These are phyloP conservation scores for Rhingia rostrata DNA, from an alignment of 2,888 invertebrate species.

Conservation along the genomic window DNA sequence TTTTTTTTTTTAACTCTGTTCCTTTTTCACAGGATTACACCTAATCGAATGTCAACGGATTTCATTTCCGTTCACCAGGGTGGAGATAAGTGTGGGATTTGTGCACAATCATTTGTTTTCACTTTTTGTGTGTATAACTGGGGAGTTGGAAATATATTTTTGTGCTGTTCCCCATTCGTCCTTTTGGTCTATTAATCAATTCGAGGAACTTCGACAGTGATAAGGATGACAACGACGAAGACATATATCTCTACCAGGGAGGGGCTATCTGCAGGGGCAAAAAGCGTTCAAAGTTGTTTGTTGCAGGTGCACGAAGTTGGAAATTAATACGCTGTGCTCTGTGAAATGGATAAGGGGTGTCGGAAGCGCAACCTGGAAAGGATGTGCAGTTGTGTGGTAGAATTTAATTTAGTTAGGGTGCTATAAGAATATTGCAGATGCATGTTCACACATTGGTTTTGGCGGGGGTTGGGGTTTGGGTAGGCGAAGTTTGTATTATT, in stretches of 20 bases:
- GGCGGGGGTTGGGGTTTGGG: neutral
- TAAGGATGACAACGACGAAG: constrained; percentile 72
- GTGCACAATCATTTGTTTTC: constrained; percentile 72
- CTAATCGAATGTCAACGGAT: constrained; percentile 73
- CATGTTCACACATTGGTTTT: constrained; percentile 50
- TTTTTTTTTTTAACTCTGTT: constrained; percentile 1
- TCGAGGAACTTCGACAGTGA: constrained; percentile 62
- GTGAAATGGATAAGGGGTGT: constrained; percentile 21
- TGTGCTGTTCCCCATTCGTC: constrained; percentile 31
- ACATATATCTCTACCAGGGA: constrained; percentile 53
- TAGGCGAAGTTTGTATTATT: constrained; percentile 31
- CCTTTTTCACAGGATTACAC: constrained; percentile 35
- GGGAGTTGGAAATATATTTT: constrained; percentile 27
- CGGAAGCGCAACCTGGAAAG: neutral
- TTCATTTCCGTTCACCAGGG: constrained; percentile 64
- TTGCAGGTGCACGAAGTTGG: constrained; percentile 44
- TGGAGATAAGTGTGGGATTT: constrained; percentile 68
- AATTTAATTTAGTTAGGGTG: constrained; percentile 63
- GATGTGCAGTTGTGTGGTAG: constrained; percentile 55
- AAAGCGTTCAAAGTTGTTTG: constrained; percentile 17
- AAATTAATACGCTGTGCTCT: constrained; percentile 59
- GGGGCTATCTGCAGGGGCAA: neutral
- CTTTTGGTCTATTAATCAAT: constrained; percentile 71
- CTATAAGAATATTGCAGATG: constrained; percentile 58
- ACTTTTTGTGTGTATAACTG: constrained; percentile 28